phyloP scores from a whole-genome alignment of 2,113 vertebrate genomes.

The Panthera tigris region DNA sequence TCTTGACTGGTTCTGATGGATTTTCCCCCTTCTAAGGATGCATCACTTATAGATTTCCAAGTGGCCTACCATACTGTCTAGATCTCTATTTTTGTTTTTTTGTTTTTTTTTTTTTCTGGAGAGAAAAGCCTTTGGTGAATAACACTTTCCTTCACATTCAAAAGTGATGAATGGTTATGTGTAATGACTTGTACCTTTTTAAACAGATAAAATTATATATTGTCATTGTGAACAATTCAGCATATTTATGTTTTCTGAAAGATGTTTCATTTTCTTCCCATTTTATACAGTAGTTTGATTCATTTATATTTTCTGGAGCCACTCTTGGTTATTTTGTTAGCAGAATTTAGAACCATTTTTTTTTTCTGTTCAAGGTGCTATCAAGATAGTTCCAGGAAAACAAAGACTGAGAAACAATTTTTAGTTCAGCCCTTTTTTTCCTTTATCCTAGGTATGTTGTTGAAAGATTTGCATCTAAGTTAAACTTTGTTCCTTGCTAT shows the following conservation, averaged over 20 bases:
- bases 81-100: background rate
- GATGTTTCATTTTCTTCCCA: background rate
- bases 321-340: background rate
- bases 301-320: background rate
- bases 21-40: background rate
- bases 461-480: background rate
- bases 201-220: background rate
- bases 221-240: background rate
- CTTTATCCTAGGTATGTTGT: background rate
- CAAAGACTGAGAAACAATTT: conserved; percentile 1
- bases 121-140: background rate
- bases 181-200: background rate
- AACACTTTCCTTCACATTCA: background rate
- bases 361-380: background rate
- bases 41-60: background rate
- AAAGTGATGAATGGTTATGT: background rate
- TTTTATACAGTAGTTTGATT: background rate
- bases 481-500: background rate
- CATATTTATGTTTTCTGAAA: background rate
- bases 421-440: background rate
- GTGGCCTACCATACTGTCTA: too few species aligned
- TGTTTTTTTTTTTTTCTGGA: background rate
- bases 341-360: background rate
- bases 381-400: background rate
- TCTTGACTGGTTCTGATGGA: background rate